These are phyloP conservation scores for Andricus quercusramuli DNA, from an alignment of 2,888 invertebrate species.

Conservation along the genomic window DNA sequence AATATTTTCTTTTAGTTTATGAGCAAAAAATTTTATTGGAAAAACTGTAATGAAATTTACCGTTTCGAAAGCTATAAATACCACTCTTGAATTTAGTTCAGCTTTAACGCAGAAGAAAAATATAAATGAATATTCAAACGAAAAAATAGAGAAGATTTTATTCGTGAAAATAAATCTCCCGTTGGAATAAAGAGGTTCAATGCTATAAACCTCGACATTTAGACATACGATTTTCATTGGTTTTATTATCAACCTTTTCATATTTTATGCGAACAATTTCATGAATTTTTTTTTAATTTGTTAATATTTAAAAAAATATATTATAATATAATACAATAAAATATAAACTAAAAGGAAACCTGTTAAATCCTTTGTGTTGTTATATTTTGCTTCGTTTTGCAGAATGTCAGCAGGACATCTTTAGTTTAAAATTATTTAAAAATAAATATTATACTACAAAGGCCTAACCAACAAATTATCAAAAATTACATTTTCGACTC, in stretches of 20 bases:
- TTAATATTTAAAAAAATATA: too few relatives aligned
- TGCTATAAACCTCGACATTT: neutral
- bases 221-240: neutral
- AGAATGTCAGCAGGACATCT: too few relatives aligned
- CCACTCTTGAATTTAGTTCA: neutral
- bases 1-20: too few relatives aligned
- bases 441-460: too few relatives aligned
- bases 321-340: too few relatives aligned
- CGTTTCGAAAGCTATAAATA: neutral
- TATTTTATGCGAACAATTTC: too few relatives aligned
- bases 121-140: neutral
- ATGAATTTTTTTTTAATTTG: accelerated
- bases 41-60: neutral
- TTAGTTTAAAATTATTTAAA: too few relatives aligned
- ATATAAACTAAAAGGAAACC: too few relatives aligned
- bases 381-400: too few relatives aligned
- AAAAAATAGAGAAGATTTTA: neutral
- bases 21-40: neutral
- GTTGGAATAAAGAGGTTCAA: neutral
- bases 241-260: neutral
- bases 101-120: neutral
- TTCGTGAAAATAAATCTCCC: neutral
- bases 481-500: too few relatives aligned
- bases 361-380: too few relatives aligned
- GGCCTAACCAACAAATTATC: too few relatives aligned